Conservation (phyloP, 1,140 invertebrate species). For the Teleogryllus occipitalis region DNA sequence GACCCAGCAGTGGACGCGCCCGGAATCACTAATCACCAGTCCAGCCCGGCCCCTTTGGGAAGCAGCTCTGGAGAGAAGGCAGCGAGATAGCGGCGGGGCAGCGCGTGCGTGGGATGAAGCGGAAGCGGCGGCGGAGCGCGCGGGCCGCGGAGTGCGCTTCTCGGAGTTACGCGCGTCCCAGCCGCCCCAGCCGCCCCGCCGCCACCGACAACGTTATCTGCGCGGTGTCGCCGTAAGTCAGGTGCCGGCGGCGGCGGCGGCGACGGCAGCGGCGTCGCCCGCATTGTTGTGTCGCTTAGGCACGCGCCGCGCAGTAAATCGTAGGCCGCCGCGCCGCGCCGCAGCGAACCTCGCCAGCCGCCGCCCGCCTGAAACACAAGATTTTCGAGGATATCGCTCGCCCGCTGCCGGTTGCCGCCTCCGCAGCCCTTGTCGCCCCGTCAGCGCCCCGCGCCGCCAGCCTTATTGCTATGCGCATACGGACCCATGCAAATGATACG, state of each 20-base stretch:
- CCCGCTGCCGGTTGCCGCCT: background rate
- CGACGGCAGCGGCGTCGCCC: too few relatives aligned
- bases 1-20: too few relatives aligned
- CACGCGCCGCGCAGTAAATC: background rate
- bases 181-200: too few relatives aligned
- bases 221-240: background rate
- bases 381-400: conserved; percentile 1
- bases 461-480: background rate
- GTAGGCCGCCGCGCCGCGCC: background rate
- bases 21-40: too few relatives aligned
- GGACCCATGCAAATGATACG: background rate
- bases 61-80: too few relatives aligned
- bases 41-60: too few relatives aligned
- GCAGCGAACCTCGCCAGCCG: background rate
- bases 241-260: background rate
- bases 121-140: too few relatives aligned
- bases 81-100: too few relatives aligned
- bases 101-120: too few relatives aligned
- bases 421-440: background rate
- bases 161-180: too few relatives aligned
- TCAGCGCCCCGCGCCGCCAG: background rate
- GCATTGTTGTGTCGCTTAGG: background rate
- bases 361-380: background rate
- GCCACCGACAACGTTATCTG: background rate
- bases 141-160: too few relatives aligned